These are phyloP conservation scores for Microcebus griseorufus DNA, from an alignment of 2,113 vertebrate species.

Conservation along the genomic window DNA sequence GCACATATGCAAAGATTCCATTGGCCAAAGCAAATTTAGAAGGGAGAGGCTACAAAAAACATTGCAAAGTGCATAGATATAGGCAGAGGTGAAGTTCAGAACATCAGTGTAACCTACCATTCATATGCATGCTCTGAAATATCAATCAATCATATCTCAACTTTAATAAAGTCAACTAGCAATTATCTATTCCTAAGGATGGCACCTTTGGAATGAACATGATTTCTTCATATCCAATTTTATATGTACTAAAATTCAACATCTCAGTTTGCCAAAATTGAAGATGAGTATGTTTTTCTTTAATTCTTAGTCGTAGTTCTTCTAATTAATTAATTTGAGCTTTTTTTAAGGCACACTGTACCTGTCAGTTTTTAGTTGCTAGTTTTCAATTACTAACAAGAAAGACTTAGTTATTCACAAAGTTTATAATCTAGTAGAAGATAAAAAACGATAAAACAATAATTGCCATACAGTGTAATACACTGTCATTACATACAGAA, in stretches of 20 bases:
- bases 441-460: background rate
- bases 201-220: background rate
- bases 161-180: background rate
- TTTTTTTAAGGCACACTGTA: background rate
- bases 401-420: background rate
- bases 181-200: background rate
- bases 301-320: background rate
- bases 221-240: constrained; percentile 1
- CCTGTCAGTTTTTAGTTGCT: background rate
- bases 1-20: background rate
- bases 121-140: constrained; percentile 14
- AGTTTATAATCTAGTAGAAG: constrained; percentile 33
- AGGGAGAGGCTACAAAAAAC: background rate
- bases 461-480: background rate
- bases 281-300: background rate
- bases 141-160: background rate
- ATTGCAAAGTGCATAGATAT: background rate
- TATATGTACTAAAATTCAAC: background rate
- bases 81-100: background rate
- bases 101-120: background rate
- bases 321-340: constrained; percentile 20
- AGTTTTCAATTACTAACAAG: constrained; percentile 17
- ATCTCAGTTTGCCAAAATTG: constrained; percentile 32
- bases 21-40: background rate
- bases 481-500: background rate